Conservation (phyloP, 1,140 invertebrate species). For the Aphidius ervi region DNA sequence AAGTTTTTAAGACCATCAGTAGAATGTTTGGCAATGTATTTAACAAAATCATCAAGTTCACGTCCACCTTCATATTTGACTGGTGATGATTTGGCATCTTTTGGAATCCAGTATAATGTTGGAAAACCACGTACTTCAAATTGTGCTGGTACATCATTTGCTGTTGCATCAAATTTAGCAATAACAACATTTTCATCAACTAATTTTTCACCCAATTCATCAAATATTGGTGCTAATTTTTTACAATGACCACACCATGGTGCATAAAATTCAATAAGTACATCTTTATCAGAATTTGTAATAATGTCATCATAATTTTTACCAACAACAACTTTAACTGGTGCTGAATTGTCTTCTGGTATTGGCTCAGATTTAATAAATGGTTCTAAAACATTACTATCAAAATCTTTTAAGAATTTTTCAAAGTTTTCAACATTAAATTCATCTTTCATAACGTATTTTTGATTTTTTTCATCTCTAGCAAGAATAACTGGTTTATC, state of each 20-base stretch:
- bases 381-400: conserved; percentile 79
- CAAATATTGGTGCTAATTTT: conserved; percentile 87
- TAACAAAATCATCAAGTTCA: conserved; percentile 91
- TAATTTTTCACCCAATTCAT: conserved; percentile 91
- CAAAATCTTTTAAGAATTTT: conserved; percentile 82
- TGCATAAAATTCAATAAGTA: conserved; percentile 96
- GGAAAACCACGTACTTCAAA: conserved; percentile 97
- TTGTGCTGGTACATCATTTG: conserved; percentile 91
- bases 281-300: conserved; percentile 86
- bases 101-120: conserved; percentile 93
- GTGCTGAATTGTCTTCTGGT: conserved; percentile 78
- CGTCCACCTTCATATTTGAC: conserved; percentile 94
- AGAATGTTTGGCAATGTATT: conserved; percentile 92
- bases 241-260: conserved; percentile 99
- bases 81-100: conserved; percentile 75
- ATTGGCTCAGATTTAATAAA: conserved; percentile 95
- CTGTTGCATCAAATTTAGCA: conserved; percentile 97
- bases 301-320: conserved; percentile 97
- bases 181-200: conserved; percentile 86
- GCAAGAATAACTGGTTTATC: conserved; percentile 89
- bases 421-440: conserved; percentile 89
- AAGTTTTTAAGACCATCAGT: conserved; percentile 84
- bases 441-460: conserved; percentile 86
- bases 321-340: conserved; percentile 89
- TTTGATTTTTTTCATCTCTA: conserved; percentile 76